Evolutionary conservation across 1,140 invertebrate species (phyloP), one percentile per base, ranked within the genome.

Genomic region (Bombus affinis): DNA sequence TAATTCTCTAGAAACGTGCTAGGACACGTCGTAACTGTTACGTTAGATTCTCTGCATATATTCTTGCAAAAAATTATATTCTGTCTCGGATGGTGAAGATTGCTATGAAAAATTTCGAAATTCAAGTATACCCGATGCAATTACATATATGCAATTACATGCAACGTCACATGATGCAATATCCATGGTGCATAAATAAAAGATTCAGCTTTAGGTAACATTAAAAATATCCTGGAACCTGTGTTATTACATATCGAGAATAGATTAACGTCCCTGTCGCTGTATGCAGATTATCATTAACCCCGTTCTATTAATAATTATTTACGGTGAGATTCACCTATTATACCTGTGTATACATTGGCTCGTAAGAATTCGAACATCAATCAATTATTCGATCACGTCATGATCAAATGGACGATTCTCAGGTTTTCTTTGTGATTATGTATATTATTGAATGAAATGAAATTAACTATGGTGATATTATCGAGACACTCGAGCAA

Each of bases 221-320:
- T 5, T 62, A 59, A 83, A 79, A 57, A 70, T 47, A 75, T 32
- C 10, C 32, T 37, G 35, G 12, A 66, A 83, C 5, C 2, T 53
- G 59, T 62, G 59, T 62, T 39, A 47, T 39, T 47, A 15, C 57
- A 22, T 53, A 68, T 68, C 73, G 42, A 68, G 72, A 66, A 57
- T 70, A 77, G 44, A 83, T 68, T 57, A 70, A 53, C 62, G 37
- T 22, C 68, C 44, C 35, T 28, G n/a, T 81, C 65, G 65, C n/a
- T 65, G 32, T 79, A 44, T 28, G 22, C 47, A 59, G 75, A 77
- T 68, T 39, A 70, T 39, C 65, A n/a, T 78, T 70, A 53, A 39
- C 44, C 39, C 66, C 53, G n/a, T 84, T 71, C 66, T 84, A 79
- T 79, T 62, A 79, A 84, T 84, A 72, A 57, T 22, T 72, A 28